Evolutionary conservation across 2,113 vertebrate genomes (phyloP).

Genomic region (Todiramphus chloris): DNA sequence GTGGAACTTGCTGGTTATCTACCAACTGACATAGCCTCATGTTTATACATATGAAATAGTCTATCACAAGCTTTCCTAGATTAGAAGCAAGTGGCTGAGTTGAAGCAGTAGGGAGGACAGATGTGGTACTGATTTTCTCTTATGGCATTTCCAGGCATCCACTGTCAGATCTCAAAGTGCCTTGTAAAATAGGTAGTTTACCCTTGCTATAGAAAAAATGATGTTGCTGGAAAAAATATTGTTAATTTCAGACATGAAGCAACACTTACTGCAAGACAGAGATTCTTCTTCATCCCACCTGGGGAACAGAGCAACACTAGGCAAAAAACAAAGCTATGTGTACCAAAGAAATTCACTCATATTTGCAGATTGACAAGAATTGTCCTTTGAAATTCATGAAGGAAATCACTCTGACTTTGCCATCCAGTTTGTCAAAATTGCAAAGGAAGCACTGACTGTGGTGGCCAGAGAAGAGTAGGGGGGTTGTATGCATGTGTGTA

Average conservation of each 20-base stretch:
- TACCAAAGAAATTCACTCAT: not conserved
- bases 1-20: not conserved
- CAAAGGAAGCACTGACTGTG: not conserved
- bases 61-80: not conserved
- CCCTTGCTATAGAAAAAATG: not conserved
- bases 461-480: not conserved
- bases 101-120: not conserved
- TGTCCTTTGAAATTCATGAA: not conserved
- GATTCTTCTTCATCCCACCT: not conserved
- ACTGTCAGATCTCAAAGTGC: not conserved
- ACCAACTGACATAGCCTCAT: not conserved
- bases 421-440: not conserved
- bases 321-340: not conserved
- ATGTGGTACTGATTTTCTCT: not conserved
- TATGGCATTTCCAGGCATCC: not conserved
- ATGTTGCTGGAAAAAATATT: not conserved
- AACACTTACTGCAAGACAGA: not conserved
- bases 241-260: not conserved
- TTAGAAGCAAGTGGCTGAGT: not conserved
- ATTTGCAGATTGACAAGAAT: not conserved
- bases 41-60: not conserved
- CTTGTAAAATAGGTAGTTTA: not conserved
- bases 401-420: not conserved
- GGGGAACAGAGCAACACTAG: not conserved
- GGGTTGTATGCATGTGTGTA: rapidly evolving